phyloP scores from a whole-genome alignment of 2,888 invertebrate species.

The Ceraclea dissimilis region DNA sequence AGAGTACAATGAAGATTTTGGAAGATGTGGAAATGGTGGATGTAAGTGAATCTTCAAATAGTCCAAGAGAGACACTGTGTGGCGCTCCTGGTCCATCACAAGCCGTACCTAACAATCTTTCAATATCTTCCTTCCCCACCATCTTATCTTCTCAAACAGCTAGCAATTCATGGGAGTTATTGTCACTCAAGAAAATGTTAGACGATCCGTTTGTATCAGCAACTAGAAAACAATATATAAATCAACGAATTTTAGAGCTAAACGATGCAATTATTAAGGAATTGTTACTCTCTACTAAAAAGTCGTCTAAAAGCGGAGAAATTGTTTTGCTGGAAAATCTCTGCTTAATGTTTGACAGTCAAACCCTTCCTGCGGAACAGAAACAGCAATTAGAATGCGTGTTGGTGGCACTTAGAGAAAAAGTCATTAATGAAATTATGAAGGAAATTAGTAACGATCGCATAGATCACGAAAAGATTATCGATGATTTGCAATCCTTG shows the following conservation, averaged over 20 bases:
- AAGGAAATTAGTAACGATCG: slow-evolving; percentile 4
- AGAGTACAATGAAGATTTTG: slow-evolving; percentile 5
- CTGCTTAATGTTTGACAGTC: slow-evolving; percentile 6
- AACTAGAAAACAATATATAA: slow-evolving; percentile 13
- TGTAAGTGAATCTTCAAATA: neutral
- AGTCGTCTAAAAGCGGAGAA: slow-evolving; percentile 6
- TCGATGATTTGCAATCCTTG: slow-evolving; percentile 12
- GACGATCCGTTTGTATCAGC: slow-evolving; percentile 17
- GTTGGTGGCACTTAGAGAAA: slow-evolving; percentile 15
- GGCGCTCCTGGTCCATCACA: neutral
- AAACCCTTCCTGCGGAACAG: slow-evolving; percentile 9
- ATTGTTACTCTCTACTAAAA: slow-evolving; percentile 6
- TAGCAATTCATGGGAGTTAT: slow-evolving; percentile 19
- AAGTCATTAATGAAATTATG: slow-evolving; percentile 11
- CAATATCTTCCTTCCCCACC: neutral
- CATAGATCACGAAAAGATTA: slow-evolving; percentile 6
- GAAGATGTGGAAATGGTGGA: slow-evolving; percentile 3
- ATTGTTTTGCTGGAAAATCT: slow-evolving; percentile 17
- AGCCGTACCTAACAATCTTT: neutral
- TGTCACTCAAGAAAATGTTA: slow-evolving; percentile 15
- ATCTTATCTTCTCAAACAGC: slow-evolving; percentile 15
- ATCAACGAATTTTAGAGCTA: slow-evolving; percentile 18
- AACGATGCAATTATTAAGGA: slow-evolving; percentile 18
- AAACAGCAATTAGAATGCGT: slow-evolving; percentile 15
- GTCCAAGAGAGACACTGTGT: neutral